phyloP scores from a whole-genome alignment of 2,113 vertebrate genomes.

The Esox niger region DNA sequence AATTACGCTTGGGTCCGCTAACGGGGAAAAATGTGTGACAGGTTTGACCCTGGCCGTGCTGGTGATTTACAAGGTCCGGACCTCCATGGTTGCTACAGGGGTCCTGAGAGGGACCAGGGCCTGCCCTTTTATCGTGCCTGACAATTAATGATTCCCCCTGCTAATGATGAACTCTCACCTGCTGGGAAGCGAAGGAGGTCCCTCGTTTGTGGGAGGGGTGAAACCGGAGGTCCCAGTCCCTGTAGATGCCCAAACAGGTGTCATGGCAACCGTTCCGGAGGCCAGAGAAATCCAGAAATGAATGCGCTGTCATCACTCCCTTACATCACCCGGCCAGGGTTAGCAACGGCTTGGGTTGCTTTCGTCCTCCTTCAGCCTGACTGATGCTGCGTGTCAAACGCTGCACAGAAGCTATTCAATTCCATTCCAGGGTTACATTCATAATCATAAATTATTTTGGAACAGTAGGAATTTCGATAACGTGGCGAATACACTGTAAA shows the following conservation, averaged over 20 bases:
- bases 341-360: constrained; percentile 5
- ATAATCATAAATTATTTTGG: neutral
- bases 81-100: constrained; percentile 47
- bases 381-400: constrained; percentile 22
- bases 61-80: constrained; percentile 47
- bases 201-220: neutral
- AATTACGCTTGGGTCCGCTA: constrained; percentile 27
- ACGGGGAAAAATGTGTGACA: constrained; percentile 17
- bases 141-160: constrained; percentile 72
- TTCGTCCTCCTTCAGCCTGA: constrained; percentile 13
- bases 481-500: neutral
- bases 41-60: constrained; percentile 22
- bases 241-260: constrained; percentile 30
- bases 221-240: constrained; percentile 20
- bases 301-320: constrained; percentile 15
- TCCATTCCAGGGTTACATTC: constrained; percentile 1
- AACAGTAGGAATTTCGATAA: neutral
- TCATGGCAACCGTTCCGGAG: constrained; percentile 35
- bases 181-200: constrained; percentile 25
- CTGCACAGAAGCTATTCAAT: constrained; percentile 18
- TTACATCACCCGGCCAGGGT: constrained; percentile 1
- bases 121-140: constrained; percentile 63
- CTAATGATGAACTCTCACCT: constrained; percentile 65
- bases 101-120: constrained; percentile 33
- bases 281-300: constrained; percentile 9